Evolutionary conservation across 2,113 vertebrate species (phyloP).

Genomic region (Mesocricetus auratus): DNA sequence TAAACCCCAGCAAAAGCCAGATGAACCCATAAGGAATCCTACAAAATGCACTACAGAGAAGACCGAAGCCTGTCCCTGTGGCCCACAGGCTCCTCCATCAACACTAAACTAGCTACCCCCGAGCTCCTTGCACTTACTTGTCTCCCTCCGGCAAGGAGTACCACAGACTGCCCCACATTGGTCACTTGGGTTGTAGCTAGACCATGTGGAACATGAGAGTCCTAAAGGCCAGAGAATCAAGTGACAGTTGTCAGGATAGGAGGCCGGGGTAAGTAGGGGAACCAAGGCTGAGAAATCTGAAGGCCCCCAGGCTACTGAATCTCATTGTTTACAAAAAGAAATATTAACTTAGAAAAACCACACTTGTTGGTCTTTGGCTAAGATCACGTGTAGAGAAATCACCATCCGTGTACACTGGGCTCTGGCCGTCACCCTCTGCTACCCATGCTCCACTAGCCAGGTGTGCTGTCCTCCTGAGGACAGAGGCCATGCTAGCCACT

Average conservation of each 20-base stretch:
- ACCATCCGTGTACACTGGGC: fast-evolving
- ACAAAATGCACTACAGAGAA: background rate
- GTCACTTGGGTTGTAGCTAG: background rate
- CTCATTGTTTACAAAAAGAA: constrained; percentile 20
- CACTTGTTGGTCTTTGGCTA: background rate
- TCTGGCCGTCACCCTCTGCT: background rate
- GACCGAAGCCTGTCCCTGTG: too few relatives aligned
- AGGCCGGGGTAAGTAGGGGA: background rate
- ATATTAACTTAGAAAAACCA: background rate
- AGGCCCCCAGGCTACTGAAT: background rate
- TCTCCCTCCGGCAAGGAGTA: background rate
- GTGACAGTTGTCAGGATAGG: background rate
- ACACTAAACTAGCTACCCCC: background rate
- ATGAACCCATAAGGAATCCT: background rate
- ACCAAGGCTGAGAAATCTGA: background rate
- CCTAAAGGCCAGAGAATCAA: background rate
- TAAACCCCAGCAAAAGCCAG: background rate
- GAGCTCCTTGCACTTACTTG: background rate
- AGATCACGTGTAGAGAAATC: background rate
- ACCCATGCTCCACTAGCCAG: background rate
- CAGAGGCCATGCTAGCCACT: background rate
- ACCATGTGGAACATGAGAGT: background rate
- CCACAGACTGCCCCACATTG: background rate
- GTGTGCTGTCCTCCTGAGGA: fast-evolving
- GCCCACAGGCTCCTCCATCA: too few relatives aligned